Conservation (phyloP, 2,797 vertebrate species). For the Catamblyrhynchus diadema region DNA sequence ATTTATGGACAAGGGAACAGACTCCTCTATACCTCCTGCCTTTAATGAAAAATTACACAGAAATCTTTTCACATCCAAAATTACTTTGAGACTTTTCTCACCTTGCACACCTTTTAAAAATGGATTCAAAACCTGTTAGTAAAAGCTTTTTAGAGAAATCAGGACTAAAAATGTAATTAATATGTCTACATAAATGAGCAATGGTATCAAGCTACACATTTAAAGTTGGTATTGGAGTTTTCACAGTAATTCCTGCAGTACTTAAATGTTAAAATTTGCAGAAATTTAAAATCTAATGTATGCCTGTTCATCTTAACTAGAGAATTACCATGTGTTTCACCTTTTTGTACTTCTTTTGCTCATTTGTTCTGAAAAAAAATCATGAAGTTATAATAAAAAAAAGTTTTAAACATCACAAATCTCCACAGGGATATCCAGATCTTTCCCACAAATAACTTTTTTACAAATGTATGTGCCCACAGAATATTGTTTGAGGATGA, state of each 20-base stretch:
- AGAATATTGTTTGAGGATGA: neutral
- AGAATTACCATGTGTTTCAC: neutral
- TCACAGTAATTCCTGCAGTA: neutral
- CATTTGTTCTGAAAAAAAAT: neutral
- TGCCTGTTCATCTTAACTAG: neutral
- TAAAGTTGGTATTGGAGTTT: neutral
- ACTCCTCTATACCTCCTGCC: neutral
- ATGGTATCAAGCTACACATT: neutral
- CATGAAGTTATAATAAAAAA: neutral
- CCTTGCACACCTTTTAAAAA: neutral
- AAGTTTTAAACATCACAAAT: neutral
- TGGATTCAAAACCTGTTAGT: neutral
- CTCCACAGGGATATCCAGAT: neutral
- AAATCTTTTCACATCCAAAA: neutral
- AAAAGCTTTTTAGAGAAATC: neutral
- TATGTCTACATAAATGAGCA: neutral
- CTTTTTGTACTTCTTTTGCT: neutral
- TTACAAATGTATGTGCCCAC: neutral
- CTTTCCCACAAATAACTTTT: fast-evolving
- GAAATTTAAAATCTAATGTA: neutral
- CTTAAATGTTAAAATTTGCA: neutral
- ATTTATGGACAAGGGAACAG: neutral
- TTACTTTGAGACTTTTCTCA: neutral
- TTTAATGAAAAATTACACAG: neutral
- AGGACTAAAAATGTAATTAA: neutral